Evolutionary conservation across 2,113 vertebrate species (phyloP), one percentile per base, ranked within the genome.

Genomic region (Fregata magnificens): DNA sequence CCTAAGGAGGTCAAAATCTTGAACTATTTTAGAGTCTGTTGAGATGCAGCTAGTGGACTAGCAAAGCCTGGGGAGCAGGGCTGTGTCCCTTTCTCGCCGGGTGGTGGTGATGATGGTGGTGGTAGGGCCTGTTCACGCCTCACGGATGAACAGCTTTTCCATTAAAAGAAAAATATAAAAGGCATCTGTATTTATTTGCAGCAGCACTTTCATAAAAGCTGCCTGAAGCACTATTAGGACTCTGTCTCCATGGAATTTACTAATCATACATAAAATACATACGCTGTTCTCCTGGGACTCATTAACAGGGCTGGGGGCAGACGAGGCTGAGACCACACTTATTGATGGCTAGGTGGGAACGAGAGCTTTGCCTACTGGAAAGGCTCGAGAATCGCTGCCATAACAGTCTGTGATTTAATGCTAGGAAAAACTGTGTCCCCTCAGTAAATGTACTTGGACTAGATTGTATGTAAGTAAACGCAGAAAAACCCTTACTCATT

Each of bases 401-500:
- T 55, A 78, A 74, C 3, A 4, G 59, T 21, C 59, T 76, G 69
- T 71, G 69, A 94, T 79, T 96, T 94, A 91, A 90, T 32, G 58
- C 53, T 73, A 92, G 87, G 74, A 91, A 96, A 96, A 96, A 78
- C 52, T 45, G 34, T 59, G 74, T 88, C 65, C 88, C 28, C 24
- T 84, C 58, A 79, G 61, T 82, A 91, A 91, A 63, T 36, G 59
- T 40, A 74, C 59, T 95, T 82, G 71, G 82, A 77, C 62, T 83
- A 59, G 45, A 55, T 62, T 86, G 63, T 88, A 63, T 50, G 49
- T 67, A 91, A 84, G 86, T 56, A 67, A 86, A 82, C 4, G 28
- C 88, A 95, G 92, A 93, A 95, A 95, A 92, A 94, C 40, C 55
- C 63, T 94, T 88, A 93, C 82, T 95, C 92, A 90, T 81, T 86